A percentile compares a stretch with the other conserved stretches of the same genome.
phyloP scores from a whole-genome alignment of 2,888 invertebrate species.

The Drosophila peninsularis region DNA sequence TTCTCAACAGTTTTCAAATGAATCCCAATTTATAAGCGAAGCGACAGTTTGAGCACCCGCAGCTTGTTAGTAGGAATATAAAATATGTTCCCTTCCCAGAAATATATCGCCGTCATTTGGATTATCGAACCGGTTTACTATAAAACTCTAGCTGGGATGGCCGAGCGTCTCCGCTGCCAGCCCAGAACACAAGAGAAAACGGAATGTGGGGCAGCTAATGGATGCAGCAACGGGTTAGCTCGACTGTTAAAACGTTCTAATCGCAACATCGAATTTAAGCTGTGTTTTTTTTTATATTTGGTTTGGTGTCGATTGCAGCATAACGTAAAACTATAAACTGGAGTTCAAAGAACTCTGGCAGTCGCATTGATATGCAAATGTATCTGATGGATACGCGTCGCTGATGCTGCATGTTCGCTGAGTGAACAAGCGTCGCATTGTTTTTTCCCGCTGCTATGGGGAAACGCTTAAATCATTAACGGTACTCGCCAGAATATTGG shows the following conservation, averaged over 20 bases:
- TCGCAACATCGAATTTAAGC: constrained; percentile 3
- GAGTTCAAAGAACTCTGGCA: constrained; percentile 68
- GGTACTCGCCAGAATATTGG: constrained; percentile 54
- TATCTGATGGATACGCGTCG: constrained; percentile 74
- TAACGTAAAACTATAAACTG: constrained; percentile 30
- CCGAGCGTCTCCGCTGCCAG: background rate
- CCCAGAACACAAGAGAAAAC: no score
- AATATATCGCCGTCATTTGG: constrained; percentile 9
- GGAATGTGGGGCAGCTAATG: constrained; percentile 31
- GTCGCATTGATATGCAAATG: constrained; percentile 64
- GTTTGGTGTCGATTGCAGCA: constrained; percentile 37
- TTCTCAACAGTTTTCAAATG: background rate
- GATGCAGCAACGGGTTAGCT: constrained; percentile 33
- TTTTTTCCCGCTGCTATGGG: constrained; percentile 13
- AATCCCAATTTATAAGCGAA: background rate
- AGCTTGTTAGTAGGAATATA: background rate
- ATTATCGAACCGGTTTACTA: constrained; percentile 45
- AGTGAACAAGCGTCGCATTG: constrained; percentile 50
- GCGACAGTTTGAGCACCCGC: background rate
- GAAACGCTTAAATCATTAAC: constrained; percentile 62
- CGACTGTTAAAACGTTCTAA: constrained; percentile 13
- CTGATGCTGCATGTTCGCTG: constrained; percentile 45
- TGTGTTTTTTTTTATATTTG: constrained; percentile 2
- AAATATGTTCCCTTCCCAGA: background rate
- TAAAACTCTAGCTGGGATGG: constrained; percentile 23